Evolutionary conservation across 2,113 vertebrate genomes (phyloP), one percentile per base, ranked within the genome.

Genomic region (Phalacrocorax aristotelis): DNA sequence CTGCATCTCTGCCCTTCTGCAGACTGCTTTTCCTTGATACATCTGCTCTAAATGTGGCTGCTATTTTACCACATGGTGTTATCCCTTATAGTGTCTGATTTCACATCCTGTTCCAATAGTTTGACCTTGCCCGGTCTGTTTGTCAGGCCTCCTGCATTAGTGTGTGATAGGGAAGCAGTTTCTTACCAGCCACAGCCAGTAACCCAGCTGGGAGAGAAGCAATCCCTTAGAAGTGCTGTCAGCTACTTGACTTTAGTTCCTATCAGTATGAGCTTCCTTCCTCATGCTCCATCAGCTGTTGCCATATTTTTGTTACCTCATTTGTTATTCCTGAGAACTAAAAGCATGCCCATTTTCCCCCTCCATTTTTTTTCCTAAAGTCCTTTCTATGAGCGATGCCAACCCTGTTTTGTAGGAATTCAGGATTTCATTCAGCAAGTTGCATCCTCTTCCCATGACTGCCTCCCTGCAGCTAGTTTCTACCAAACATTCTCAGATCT

Each of bases 1-100:
- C 51, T 82, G 78, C 29, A 27, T 84, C 29, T 62, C 42, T 46
- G 15, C 38, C 60, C 75, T 84, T 89, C 87, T 54, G 42, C 76
- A 84, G 30, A 29, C 38, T 81, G 32, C 42, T 82, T 92, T 90
- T 93, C 79, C 83, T 54, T 1, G 0, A 55, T 89, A 74, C 54
- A 72, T 88, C 85, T 95, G 46, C 62, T 95, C 58, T 83, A 72
- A 86, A 86, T 42, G 83, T 90, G 86, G 68, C 64, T 89, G 79
- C 72, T 93, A 34, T 83, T 97, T 96, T 93, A 51, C 80, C 90
- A 77, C 93, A 81, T 46, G 76, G 76, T 89, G 79, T 64, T 86
- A 61, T 89, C 32, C 68, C 79, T 77, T 77, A 58, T 11, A 90
- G 54, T 58, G 58, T 65, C 88, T 92, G 62, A 83, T 93, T 95